Base-by-base conservation (phyloP, 2,888 invertebrate species). In the Parelbella ahira region DNA sequence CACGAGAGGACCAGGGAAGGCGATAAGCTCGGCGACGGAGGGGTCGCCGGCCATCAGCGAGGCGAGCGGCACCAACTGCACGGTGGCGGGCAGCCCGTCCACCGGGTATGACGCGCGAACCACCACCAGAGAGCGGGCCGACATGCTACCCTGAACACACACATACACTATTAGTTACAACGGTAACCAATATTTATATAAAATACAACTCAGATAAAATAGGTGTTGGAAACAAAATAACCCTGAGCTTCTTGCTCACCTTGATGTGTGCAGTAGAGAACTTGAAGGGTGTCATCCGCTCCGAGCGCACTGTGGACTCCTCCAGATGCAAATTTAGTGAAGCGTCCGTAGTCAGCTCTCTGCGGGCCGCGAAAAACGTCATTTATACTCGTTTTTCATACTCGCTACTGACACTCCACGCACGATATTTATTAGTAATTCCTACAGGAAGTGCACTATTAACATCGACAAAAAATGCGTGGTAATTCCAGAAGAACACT, bases 1-100 rank as follows among this genome's bases (percentile, higher is more conserved):
- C 49, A 94, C 86, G 47, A 97, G 88, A 42, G 97, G 97, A 3
- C 97, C 97, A 18, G 96, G 96, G 77, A 93, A 95, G 44, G 88
- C 83, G 53, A 90, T 89, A 43, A 96, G 84, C 56, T 94, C 91
- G 34, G 89, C 84, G 47, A 89, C 88, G 39, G 90, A 88, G 7
- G 90, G 88, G 72, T 92, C 91, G 56, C 90, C 89, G 19, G 72
- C 74, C 10, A 91, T 71, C 49, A 92, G 72, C 45, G 76, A 74
- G 44, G 90, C 89, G 50, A 94, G 77, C 63, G 91, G 90, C 55
- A 93, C 77, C 54, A 97, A 80, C 70, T 94, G 94, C 32, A 97
- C 91, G 45, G 91, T 89, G 46, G 96, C 94, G 29, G 93, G 90
- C 67, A 92, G 91, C 6, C 94, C 94, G 70, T 96, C 96, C 50